A percentile compares a stretch with the other conserved stretches of the same genome.
phyloP scores from a whole-genome alignment of 1,140 invertebrate species.

The Caerostris darwini region DNA sequence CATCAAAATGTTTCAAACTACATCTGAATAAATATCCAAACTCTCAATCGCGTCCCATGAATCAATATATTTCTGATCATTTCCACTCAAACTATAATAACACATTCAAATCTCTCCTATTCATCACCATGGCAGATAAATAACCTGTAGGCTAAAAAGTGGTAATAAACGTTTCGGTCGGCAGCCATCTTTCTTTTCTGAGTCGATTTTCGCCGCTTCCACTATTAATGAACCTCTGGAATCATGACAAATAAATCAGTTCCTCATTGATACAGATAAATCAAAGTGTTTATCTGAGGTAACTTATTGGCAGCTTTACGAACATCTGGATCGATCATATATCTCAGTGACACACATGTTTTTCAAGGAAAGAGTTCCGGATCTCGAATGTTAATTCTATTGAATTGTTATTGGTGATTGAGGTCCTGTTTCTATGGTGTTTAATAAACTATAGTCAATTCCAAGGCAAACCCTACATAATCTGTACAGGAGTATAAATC shows the following conservation, averaged over 20 bases:
- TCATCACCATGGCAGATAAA: slow-evolving; percentile 46
- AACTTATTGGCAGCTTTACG: slow-evolving; percentile 26
- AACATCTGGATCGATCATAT: slow-evolving; percentile 1
- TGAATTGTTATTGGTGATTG: no score
- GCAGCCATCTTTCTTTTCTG: slow-evolving; percentile 16
- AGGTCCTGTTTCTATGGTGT: no score
- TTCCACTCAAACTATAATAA: slow-evolving; percentile 46
- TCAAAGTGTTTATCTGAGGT: slow-evolving; percentile 27
- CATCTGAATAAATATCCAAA: background rate
- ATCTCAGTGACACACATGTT: slow-evolving; percentile 6
- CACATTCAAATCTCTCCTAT: slow-evolving; percentile 34
- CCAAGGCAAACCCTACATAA: no score
- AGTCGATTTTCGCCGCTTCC: background rate
- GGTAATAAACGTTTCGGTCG: background rate
- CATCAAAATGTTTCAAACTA: no score
- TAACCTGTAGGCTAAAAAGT: background rate
- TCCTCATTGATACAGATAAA: background rate
- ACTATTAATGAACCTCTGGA: slow-evolving; percentile 28
- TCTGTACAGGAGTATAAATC: no score
- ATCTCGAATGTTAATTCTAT: no score
- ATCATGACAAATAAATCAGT: slow-evolving; percentile 58
- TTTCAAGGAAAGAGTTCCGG: background rate
- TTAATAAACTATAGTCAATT: no score
- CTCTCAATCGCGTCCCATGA: background rate
- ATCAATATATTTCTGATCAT: background rate